Base-by-base conservation (phyloP, 2,113 vertebrate genomes). In the Parus major region DNA sequence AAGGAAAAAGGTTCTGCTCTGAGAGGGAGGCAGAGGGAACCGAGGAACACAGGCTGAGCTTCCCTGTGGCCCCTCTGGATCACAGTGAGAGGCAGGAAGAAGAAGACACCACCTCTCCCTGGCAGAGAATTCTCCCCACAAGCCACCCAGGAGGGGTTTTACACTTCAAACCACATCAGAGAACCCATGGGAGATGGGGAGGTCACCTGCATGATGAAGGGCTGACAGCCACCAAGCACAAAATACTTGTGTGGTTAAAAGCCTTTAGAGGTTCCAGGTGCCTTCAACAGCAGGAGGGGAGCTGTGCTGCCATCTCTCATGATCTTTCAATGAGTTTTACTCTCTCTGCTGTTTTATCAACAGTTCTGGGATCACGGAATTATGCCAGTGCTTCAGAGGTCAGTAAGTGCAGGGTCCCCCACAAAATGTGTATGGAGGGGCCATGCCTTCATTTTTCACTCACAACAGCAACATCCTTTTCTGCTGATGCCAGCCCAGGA, bases 61-160 rank as follows among this genome's bases (percentile, higher is more conserved):
- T 41, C 64, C 84, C 64, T 10, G 55, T 0, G 86, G 83, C 71
- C 89, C 82, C 89, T 49, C 10, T 72, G 94, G 86, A 56, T n/a
- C 50, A 0, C 59, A 69, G 83, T 82, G 90, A 94, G 92, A 92
- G 86, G 89, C 89, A 77, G 93, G 86, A 84, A 84, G 33, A 53
- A 81, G 31, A 15, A 65, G 53, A 56, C 60, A 65, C 17, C 18
- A 2, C 69, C 73, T 83, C 31, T 56, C 24, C 69, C 27, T 14
- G 44, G 23, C 50, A 39, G 1, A 11, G 53, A 19, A 29, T 13
- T 29, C 13, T 64, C 52, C 53, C 78, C 66, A 8, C 39, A 2
- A 57, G 33, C n/a, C 63, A 33, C 12, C 63, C 63, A 33, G n/a
- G 78, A 82, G 52, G 31, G 20, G 23, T 27, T 70, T 24, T 3